phyloP scores from a whole-genome alignment of 1,140 invertebrate species.

The Megathymus violae region DNA sequence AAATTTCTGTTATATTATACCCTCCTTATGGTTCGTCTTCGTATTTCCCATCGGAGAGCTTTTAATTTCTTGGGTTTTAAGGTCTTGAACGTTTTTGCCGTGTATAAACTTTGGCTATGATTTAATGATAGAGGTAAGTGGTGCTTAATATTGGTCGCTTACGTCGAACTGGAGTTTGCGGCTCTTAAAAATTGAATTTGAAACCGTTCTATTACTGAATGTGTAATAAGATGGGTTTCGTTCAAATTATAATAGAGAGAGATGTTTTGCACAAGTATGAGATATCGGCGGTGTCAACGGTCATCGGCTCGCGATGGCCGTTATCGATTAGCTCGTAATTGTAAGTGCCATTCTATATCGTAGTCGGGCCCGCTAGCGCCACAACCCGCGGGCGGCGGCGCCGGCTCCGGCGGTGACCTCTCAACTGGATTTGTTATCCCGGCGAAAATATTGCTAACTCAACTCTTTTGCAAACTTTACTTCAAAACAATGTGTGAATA shows the following conservation, averaged over 20 bases:
- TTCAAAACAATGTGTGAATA: too few relatives aligned
- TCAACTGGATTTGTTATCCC: slow-evolving; percentile 41
- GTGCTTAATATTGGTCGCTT: neutral
- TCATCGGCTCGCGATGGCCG: slow-evolving; percentile 37
- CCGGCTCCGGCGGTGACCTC: slow-evolving; percentile 51
- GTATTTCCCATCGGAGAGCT: neutral
- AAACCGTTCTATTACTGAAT: slow-evolving; percentile 1
- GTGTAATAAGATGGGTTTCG: neutral
- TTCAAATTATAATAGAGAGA: neutral
- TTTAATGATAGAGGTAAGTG: neutral
- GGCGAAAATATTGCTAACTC: too few relatives aligned
- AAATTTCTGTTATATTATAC: slow-evolving; percentile 46
- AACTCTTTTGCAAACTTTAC: too few relatives aligned
- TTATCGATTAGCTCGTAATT: slow-evolving; percentile 30
- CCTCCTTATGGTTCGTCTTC: slow-evolving; percentile 9
- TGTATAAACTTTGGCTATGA: neutral
- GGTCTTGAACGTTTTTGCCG: neutral
- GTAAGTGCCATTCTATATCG: slow-evolving; percentile 11
- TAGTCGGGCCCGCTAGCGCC: slow-evolving; percentile 16
- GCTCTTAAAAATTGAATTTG: too few relatives aligned
- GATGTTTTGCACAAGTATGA: slow-evolving; percentile 11
- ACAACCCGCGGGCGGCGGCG: slow-evolving; percentile 43
- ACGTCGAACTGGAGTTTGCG: too few relatives aligned
- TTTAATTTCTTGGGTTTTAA: slow-evolving; percentile 1
- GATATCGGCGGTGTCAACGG: slow-evolving; percentile 35